A percentile compares a stretch with the other conserved stretches of the same genome.
These are phyloP conservation scores for Odontomyia ornata DNA, from an alignment of 2,888 invertebrate genomes.

Conservation along the genomic window DNA sequence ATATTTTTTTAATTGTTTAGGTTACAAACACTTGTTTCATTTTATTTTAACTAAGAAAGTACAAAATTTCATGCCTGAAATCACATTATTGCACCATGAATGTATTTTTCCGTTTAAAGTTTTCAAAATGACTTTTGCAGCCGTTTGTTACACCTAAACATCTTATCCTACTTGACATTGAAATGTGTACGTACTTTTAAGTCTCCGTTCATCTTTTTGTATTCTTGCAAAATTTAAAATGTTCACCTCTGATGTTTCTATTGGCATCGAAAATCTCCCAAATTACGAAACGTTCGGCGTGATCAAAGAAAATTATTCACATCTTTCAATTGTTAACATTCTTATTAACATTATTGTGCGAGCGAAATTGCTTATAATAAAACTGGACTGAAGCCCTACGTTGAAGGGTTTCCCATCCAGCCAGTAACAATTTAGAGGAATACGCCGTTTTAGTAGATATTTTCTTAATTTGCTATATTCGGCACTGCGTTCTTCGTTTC, in stretches of 20 bases:
- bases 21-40: constrained; percentile 13
- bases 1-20: constrained; percentile 22
- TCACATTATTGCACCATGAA: constrained; percentile 45
- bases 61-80: constrained; percentile 44
- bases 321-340: neutral
- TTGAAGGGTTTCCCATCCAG: neutral
- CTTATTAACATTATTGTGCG: constrained; percentile 33
- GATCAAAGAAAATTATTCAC: neutral
- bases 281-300: too few species aligned
- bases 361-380: constrained; percentile 32
- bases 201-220: neutral
- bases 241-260: too few species aligned
- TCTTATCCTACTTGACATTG: constrained; percentile 18
- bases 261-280: too few species aligned
- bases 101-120: constrained; percentile 33
- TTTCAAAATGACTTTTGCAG: constrained; percentile 15
- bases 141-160: neutral
- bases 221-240: too few species aligned
- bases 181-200: constrained; percentile 15
- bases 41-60: constrained; percentile 35
- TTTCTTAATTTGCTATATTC: neutral
- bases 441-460: neutral
- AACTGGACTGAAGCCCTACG: neutral
- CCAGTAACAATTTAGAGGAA: neutral
- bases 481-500: neutral